Evolutionary conservation across 2,888 invertebrate genomes (phyloP).

Genomic region (Antheraea assamensis): DNA sequence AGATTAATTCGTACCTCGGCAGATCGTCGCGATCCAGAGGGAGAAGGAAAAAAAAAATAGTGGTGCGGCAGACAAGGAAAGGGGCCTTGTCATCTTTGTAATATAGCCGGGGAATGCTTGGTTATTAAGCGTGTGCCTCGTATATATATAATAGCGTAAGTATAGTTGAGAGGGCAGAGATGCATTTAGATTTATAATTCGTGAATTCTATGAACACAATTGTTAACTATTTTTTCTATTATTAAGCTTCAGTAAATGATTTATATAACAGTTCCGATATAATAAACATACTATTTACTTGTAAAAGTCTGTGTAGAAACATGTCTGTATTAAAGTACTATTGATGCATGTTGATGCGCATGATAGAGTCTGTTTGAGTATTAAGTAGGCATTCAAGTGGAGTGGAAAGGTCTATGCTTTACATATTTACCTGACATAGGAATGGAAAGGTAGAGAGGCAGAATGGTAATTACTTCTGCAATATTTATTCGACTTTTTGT

Average conservation of each 20-base stretch:
- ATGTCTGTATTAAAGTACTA: too few relatives aligned
- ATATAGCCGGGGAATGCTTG: slow-evolving; percentile 20
- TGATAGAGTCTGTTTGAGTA: too few relatives aligned
- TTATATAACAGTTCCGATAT: not conserved
- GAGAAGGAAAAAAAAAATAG: slow-evolving; percentile 17
- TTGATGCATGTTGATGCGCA: too few relatives aligned
- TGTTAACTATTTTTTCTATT: not conserved
- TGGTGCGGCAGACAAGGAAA: slow-evolving; percentile 4
- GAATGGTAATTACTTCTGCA: too few relatives aligned
- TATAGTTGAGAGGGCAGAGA: slow-evolving; percentile 1
- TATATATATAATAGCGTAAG: slow-evolving; percentile 5
- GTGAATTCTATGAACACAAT: not conserved
- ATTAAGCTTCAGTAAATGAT: not conserved
- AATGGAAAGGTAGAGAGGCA: too few relatives aligned
- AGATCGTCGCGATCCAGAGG: not conserved
- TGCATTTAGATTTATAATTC: slow-evolving; percentile 9
- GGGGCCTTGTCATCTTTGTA: slow-evolving; percentile 23
- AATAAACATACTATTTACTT: too few relatives aligned
- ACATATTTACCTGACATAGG: too few relatives aligned
- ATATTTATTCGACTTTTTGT: too few relatives aligned
- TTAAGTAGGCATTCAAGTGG: too few relatives aligned
- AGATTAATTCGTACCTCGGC: slow-evolving; percentile 66
- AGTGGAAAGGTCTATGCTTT: too few relatives aligned
- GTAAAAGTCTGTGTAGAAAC: too few relatives aligned
- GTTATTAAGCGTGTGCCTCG: slow-evolving; percentile 11